phyloP scores from a whole-genome alignment of 2,797 vertebrate genomes.

The Leptatherina wallacei region DNA sequence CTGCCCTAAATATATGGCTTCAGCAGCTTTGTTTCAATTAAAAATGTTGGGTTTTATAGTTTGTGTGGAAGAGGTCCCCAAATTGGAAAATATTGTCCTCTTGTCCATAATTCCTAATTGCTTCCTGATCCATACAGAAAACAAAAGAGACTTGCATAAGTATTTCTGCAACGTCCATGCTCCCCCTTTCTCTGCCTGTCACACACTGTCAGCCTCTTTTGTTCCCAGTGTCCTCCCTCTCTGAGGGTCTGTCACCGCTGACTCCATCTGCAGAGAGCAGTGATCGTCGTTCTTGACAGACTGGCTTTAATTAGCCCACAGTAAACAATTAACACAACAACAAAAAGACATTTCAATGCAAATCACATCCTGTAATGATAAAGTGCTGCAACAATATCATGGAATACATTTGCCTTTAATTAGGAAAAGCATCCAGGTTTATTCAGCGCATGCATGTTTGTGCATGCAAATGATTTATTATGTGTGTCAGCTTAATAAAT shows the following conservation, averaged over 20 bases:
- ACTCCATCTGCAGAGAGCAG: constrained; percentile 68
- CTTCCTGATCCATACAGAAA: constrained; percentile 1
- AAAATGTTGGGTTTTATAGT: not conserved
- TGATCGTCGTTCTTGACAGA: constrained; percentile 75
- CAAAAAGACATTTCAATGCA: constrained; percentile 75
- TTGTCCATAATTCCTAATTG: constrained; percentile 1
- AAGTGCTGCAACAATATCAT: constrained; percentile 74
- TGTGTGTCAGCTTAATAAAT: constrained; percentile 39
- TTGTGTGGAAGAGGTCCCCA: not conserved
- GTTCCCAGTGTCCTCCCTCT: constrained; percentile 35
- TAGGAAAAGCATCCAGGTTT: constrained; percentile 68
- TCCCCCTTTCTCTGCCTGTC: not conserved
- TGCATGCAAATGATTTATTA: constrained; percentile 25
- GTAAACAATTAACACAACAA: constrained; percentile 83
- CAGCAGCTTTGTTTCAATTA: not conserved
- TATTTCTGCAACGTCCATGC: not conserved
- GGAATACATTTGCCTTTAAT: constrained; percentile 80
- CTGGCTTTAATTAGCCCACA: constrained; percentile 80
- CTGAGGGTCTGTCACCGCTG: constrained; percentile 47
- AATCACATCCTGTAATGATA: constrained; percentile 77
- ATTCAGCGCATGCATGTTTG: constrained; percentile 15
- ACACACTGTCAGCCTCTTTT: constrained; percentile 33
- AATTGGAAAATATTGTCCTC: not conserved
- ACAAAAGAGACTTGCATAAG: constrained; percentile 15
- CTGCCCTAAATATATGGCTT: not conserved